Percentiles rank a stretch among this genome's conserved stretches.
Conservation (phyloP, 2,797 vertebrate species). For the Ceryle rudis region DNA sequence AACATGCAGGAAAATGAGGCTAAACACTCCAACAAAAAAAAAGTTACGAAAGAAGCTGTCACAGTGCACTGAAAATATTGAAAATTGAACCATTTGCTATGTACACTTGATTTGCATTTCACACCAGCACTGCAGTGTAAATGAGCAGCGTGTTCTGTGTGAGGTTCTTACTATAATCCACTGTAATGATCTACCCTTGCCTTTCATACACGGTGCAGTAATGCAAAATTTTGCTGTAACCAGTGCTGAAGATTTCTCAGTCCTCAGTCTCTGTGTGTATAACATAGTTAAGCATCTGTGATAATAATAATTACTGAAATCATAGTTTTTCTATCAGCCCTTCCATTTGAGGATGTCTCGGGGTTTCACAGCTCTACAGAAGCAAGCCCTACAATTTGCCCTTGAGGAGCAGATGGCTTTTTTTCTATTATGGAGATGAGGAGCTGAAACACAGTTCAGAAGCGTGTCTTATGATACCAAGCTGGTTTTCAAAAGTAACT, state of each 20-base stretch:
- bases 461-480: neutral
- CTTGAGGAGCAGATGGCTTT: constrained; percentile 48
- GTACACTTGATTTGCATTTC: constrained; percentile 30
- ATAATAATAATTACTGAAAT: constrained; percentile 55
- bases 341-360: neutral
- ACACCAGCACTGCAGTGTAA: constrained; percentile 2
- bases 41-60: neutral
- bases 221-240: neutral
- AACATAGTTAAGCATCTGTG: constrained; percentile 18
- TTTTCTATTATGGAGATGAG: constrained; percentile 41
- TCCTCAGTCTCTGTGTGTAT: neutral
- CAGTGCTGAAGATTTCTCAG: neutral
- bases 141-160: neutral
- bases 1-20: neutral
- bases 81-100: neutral
- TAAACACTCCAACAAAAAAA: neutral
- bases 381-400: constrained; percentile 55
- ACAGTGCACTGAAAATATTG: neutral
- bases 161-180: constrained; percentile 1
- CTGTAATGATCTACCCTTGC: neutral
- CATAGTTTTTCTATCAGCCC: neutral
- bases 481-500: neutral
- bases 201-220: neutral
- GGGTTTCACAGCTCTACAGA: constrained; percentile 40
- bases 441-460: constrained; percentile 18